Conservation (phyloP, 2,797 vertebrate genomes). For the Tenualosa ilisha region DNA sequence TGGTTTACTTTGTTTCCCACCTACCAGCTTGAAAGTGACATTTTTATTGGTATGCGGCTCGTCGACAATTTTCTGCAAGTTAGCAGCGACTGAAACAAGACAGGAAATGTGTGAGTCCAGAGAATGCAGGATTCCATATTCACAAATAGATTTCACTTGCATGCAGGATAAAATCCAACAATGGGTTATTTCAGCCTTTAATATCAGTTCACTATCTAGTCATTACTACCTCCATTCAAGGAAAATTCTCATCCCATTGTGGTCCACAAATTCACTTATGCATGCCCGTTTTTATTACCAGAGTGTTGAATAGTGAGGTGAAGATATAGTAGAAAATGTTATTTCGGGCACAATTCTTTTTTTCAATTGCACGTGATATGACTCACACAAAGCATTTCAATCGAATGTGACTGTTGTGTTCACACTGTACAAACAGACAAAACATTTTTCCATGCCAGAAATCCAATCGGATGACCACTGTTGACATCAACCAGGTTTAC, state of each 20-base stretch:
- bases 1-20: slow-evolving; percentile 51
- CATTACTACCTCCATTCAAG: background rate
- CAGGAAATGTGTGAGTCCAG: background rate
- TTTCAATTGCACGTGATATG: no score
- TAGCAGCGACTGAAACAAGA: slow-evolving; percentile 90
- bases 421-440: no score
- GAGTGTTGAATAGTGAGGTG: no score
- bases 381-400: no score
- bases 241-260: background rate
- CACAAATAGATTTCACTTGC: background rate
- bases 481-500: no score
- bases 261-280: background rate
- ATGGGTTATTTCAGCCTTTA: background rate
- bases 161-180: background rate
- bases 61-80: slow-evolving; percentile 98
- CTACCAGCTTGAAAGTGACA: slow-evolving; percentile 97
- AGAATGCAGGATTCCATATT: background rate
- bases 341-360: no score
- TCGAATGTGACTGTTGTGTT: no score
- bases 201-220: background rate
- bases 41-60: slow-evolving; percentile 93
- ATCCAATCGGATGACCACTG: no score
- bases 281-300: background rate
- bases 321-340: background rate
- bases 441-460: no score